Percentiles rank a stretch among this genome's conserved stretches.
Evolutionary conservation across 1,140 invertebrate genomes (phyloP).

Genomic region (Zophobas morio): DNA sequence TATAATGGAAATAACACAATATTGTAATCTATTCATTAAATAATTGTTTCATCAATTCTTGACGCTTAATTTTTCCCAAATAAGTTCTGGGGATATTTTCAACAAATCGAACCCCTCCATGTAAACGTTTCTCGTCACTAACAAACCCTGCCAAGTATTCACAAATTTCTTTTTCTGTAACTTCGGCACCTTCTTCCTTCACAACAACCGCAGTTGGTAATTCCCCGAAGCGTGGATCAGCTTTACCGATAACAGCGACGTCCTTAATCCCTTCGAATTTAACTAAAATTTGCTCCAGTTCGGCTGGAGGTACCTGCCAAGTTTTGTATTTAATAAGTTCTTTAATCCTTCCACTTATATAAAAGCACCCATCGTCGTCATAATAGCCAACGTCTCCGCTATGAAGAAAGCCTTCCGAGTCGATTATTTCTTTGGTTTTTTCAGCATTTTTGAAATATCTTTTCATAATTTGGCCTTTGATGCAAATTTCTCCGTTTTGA

Average conservation of each 20-base stretch:
- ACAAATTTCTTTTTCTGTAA: too few species aligned
- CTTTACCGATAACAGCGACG: constrained; percentile 79
- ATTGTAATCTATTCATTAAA: too few species aligned
- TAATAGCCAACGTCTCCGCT: constrained; percentile 86
- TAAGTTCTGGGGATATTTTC: too few species aligned
- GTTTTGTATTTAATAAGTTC: constrained; percentile 88
- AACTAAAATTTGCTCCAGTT: constrained; percentile 80
- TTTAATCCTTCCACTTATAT: constrained; percentile 83
- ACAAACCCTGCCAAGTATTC: too few species aligned
- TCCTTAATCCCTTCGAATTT: constrained; percentile 78
- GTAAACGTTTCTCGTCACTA: too few species aligned
- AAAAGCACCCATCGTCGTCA: constrained; percentile 78
- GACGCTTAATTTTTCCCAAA: too few species aligned
- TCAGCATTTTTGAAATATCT: constrained; percentile 73
- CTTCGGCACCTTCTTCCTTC: too few species aligned
- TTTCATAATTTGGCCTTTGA: constrained; percentile 76
- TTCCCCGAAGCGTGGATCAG: too few species aligned
- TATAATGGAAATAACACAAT: too few species aligned
- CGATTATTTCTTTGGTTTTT: constrained; percentile 73
- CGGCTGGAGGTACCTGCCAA: constrained; percentile 83
- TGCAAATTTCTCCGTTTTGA: constrained; percentile 77
- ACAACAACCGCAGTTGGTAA: too few species aligned
- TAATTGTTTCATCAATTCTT: too few species aligned
- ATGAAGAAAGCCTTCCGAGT: constrained; percentile 78
- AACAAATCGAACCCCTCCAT: too few species aligned